phyloP scores from a whole-genome alignment of 2,888 invertebrate species.

The Theretra japonica region DNA sequence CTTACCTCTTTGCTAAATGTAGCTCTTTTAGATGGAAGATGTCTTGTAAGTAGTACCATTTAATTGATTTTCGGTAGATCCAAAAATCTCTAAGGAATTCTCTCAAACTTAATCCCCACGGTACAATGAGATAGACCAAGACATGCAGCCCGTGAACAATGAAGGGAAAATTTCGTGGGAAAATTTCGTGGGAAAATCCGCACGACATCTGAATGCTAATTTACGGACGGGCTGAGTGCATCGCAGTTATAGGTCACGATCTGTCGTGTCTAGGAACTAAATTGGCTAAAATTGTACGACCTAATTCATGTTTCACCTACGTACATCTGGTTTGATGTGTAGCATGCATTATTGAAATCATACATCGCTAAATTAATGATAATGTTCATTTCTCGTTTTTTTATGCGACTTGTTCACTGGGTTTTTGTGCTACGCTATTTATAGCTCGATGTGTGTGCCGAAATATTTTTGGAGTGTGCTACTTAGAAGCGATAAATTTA shows the following conservation, averaged over 20 bases:
- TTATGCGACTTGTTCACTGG: conserved; percentile 3
- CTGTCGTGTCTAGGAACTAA: conserved; percentile 17
- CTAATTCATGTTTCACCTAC: conserved; percentile 26
- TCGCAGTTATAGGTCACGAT: conserved; percentile 27
- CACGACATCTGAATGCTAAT: conserved; percentile 20
- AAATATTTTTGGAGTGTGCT: background rate
- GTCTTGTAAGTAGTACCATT: no score
- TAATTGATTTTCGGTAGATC: background rate
- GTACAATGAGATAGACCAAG: background rate
- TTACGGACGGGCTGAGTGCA: conserved; percentile 21
- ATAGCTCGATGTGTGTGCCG: background rate
- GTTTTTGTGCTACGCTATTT: conserved; percentile 3
- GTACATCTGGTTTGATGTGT: conserved; percentile 14
- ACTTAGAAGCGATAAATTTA: background rate
- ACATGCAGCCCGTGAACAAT: background rate
- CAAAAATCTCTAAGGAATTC: background rate
- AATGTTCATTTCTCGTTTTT: background rate
- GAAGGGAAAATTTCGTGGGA: conserved; percentile 24
- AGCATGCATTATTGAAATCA: conserved; percentile 8
- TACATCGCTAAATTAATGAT: background rate
- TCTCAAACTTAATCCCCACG: background rate
- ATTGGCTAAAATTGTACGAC: conserved; percentile 27
- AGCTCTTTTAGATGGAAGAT: no score
- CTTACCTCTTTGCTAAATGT: no score
- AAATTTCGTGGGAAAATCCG: conserved; percentile 26